Conservation (phyloP, 1,140 invertebrate species). For the Parapsyche elsis region DNA sequence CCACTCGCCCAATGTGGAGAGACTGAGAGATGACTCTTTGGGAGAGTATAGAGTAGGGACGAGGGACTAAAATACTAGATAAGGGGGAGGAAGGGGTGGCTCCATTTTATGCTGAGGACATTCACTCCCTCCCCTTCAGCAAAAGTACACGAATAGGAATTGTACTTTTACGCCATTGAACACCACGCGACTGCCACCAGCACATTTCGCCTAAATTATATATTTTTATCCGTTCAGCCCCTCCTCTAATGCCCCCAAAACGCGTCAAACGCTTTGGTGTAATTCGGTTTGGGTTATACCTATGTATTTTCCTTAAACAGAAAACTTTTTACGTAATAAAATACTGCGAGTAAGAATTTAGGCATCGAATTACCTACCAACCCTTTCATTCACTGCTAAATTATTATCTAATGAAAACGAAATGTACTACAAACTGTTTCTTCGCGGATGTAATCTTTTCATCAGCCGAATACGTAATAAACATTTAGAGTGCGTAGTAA, state of each 20-base stretch:
- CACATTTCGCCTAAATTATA: conserved; percentile 39
- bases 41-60: not conserved
- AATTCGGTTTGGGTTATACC: too few species aligned
- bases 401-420: too few species aligned
- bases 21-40: not conserved
- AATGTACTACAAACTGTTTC: too few species aligned
- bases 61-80: not conserved
- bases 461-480: too few species aligned
- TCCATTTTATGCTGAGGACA: conserved; percentile 5
- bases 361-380: too few species aligned
- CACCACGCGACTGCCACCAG: conserved; percentile 25
- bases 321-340: too few species aligned
- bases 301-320: too few species aligned
- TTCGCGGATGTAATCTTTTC: too few species aligned
- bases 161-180: conserved; percentile 40
- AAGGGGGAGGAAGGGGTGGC: not conserved
- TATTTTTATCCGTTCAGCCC: conserved; percentile 5
- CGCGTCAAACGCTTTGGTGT: not conserved
- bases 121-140: not conserved
- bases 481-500: too few species aligned
- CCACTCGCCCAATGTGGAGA: not conserved
- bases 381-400: too few species aligned
- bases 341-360: too few species aligned
- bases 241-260: not conserved
- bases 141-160: conserved; percentile 30